Conservation (phyloP, 2,113 vertebrate genomes). For the Petrocephalus zakoni region DNA sequence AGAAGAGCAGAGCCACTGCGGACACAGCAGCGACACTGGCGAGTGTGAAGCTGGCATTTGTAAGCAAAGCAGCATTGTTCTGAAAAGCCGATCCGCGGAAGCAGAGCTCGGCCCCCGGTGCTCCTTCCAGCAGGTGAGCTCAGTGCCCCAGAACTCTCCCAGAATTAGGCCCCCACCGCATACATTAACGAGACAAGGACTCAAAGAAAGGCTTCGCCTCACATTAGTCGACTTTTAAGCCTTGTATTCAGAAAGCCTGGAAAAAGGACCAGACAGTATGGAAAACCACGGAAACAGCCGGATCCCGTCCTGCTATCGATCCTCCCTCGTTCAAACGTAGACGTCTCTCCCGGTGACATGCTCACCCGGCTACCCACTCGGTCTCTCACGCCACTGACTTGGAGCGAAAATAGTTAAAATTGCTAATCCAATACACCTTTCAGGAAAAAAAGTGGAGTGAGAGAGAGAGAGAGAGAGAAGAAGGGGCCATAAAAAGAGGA, state of each 20-base stretch:
- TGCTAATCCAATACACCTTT: slow-evolving; percentile 81
- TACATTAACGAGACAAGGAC: slow-evolving; percentile 30
- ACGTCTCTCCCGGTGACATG: slow-evolving; percentile 2
- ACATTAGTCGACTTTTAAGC: slow-evolving; percentile 28
- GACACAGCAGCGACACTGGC: neutral
- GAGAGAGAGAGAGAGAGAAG: slow-evolving; percentile 43
- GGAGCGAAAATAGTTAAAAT: slow-evolving; percentile 65
- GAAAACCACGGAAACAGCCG: neutral
- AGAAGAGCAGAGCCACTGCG: neutral
- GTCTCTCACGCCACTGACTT: slow-evolving; percentile 49
- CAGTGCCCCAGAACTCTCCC: slow-evolving; percentile 13
- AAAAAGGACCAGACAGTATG: neutral
- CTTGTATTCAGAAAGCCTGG: slow-evolving; percentile 12
- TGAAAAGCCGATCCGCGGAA: neutral
- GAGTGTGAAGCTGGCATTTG: neutral
- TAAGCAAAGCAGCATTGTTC: neutral
- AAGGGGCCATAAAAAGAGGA: slow-evolving; percentile 65
- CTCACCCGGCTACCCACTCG: slow-evolving; percentile 46
- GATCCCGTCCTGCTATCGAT: neutral
- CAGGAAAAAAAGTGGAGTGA: slow-evolving; percentile 36
- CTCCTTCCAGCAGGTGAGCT: slow-evolving; percentile 23
- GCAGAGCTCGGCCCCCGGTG: slow-evolving; percentile 13
- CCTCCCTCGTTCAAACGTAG: neutral
- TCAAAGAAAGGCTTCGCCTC: slow-evolving; percentile 9
- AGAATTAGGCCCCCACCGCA: slow-evolving; percentile 27